phyloP scores from a whole-genome alignment of 1,140 invertebrate species.

The Leptopilina boulardi region DNA sequence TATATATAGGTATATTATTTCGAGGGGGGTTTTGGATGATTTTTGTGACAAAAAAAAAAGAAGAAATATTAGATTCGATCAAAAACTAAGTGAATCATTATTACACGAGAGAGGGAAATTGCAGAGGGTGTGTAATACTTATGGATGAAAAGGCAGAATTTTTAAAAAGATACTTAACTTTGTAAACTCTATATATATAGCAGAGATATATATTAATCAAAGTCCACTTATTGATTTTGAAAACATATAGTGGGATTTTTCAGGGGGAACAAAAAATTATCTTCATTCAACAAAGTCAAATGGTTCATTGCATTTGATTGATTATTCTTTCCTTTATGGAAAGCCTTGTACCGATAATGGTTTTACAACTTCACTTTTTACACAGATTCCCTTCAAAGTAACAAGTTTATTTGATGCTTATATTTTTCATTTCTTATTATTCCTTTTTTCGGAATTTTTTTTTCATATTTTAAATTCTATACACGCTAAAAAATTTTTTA shows the following conservation, averaged over 20 bases:
- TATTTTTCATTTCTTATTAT: too few relatives aligned
- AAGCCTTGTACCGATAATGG: background rate
- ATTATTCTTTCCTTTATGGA: slow-evolving; percentile 4
- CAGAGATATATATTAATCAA: background rate
- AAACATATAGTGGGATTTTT: background rate
- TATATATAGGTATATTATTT: slow-evolving; percentile 7
- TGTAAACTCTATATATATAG: background rate
- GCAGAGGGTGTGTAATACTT: slow-evolving; percentile 2
- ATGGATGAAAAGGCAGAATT: slow-evolving; percentile 15
- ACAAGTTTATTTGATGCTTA: too few relatives aligned
- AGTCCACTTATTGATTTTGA: background rate
- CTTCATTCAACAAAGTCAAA: slow-evolving; percentile 14
- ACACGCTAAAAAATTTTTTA: too few relatives aligned
- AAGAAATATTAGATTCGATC: slow-evolving; percentile 25
- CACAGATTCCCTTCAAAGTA: too few relatives aligned
- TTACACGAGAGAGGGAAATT: background rate
- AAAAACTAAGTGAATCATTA: slow-evolving; percentile 24
- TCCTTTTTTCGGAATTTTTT: too few relatives aligned
- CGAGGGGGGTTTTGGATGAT: slow-evolving; percentile 7
- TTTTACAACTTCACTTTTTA: background rate
- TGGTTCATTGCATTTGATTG: background rate
- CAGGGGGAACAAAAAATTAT: background rate
- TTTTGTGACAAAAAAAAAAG: too few relatives aligned
- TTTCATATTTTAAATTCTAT: too few relatives aligned
- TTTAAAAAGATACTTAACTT: background rate